Conservation (phyloP, 2,888 invertebrate species). For the Phragmatobia fuliginosa region DNA sequence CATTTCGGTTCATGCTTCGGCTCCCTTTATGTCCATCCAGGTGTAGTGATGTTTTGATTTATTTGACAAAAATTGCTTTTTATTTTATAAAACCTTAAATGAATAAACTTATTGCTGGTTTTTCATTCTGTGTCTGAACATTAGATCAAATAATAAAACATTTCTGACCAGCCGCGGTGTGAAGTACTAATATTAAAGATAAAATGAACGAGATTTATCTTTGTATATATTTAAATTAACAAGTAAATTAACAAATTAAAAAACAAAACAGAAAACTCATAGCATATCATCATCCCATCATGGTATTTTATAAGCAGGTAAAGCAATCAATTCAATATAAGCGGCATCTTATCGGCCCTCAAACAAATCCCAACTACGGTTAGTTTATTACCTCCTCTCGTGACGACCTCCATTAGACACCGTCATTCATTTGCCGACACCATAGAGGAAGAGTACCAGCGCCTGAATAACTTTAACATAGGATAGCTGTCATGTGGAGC, state of each 20-base stretch:
- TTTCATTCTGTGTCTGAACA: no score
- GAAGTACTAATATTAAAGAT: not conserved
- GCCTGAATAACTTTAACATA: conserved; percentile 24
- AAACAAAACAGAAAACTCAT: not conserved
- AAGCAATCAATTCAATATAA: not conserved
- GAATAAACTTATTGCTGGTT: no score
- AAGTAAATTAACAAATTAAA: no score
- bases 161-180: not conserved
- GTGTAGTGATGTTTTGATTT: no score
- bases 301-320: not conserved
- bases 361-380: conserved; percentile 21
- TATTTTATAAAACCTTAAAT: no score
- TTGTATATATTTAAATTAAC: not conserved
- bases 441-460: conserved; percentile 11
- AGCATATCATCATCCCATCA: not conserved
- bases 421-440: conserved; percentile 36
- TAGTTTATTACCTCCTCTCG: conserved; percentile 55
- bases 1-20: no score
- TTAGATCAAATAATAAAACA: not conserved
- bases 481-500: conserved; percentile 30
- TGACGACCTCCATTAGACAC: conserved; percentile 50
- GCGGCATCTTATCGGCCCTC: conserved; percentile 26
- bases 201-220: no score
- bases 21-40: no score
- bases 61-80: no score